Evolutionary conservation across 2,113 vertebrate species (phyloP), one percentile per base, ranked within the genome.

Genomic region (Lontra canadensis): DNA sequence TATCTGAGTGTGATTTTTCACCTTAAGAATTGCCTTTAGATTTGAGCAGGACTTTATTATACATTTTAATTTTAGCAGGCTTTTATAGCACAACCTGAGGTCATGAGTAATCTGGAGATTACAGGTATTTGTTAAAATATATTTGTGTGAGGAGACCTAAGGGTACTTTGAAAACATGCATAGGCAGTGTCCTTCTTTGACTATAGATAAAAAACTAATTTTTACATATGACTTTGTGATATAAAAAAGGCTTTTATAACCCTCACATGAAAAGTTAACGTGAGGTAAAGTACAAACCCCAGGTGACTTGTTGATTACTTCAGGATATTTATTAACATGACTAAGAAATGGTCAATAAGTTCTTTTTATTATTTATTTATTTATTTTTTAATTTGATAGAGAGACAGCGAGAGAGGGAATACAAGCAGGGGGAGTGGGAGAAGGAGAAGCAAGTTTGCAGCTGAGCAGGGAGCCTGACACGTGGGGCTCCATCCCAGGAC

Each of bases 31-130:
- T 90, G 20, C 69, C 71, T 97, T 94, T 90, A 90, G 80, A 63
- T 90, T 36, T 69, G 25, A 91, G 52, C 25, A 92, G 88, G 61
- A 88, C n/a, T 96, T 96, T 23, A 88, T 87, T 82, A 73, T 83
- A 69, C 23, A 80, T 36, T 88, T 90, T 39, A 13, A 94, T 93
- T 85, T 90, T 74, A 84, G 47, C 3, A 63, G 8, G 11, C 25
- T 90, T 88, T 31, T 80, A 67, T 34, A 85, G 23, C 44, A 11
- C 83, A 91, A 55, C 14, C 59, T 25, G 34, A 86, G 4, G 12
- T 95, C 29, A 26, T 82, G 78, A 59, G 11, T 82, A 93, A 17
- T 36, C 76, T 94, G 29, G 36, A 13, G 20, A 44, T 73, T 59
- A 57, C 2, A 65, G 15, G 29, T 71, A 78, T 29, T 65, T 71